Evolutionary conservation across 2,888 invertebrate species (phyloP).

Genomic region (Sesia apiformis): DNA sequence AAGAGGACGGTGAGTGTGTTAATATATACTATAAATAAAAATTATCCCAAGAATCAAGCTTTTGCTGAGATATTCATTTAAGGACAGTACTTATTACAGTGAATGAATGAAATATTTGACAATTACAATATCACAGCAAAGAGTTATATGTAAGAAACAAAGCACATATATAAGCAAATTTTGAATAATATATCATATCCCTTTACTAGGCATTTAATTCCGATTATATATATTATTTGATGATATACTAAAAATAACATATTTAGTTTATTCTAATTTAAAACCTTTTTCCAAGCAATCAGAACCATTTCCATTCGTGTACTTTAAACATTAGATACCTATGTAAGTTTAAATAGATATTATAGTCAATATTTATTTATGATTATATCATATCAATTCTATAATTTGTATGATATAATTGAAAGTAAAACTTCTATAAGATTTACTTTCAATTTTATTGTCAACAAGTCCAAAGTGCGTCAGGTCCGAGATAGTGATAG

Average conservation of each 20-base stretch:
- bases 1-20: neutral
- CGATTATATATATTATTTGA: neutral
- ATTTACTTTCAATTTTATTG: neutral
- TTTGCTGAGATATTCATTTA: neutral
- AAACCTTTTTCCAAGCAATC: no score
- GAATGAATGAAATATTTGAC: no score
- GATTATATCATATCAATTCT: neutral
- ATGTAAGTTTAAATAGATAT: neutral
- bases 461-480: neutral
- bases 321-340: no score
- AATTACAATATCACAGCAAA: conserved; percentile 4
- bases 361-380: neutral
- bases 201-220: conserved; percentile 49
- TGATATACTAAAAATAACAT: no score
- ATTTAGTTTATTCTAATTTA: no score
- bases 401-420: neutral
- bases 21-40: neutral
- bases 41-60: neutral
- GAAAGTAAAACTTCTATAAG: neutral
- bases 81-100: no score
- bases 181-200: conserved; percentile 49
- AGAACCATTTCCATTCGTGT: no score
- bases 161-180: conserved; percentile 49
- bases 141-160: conserved; percentile 16
- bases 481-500: conserved; percentile 3